These are phyloP conservation scores for Quadroppia sp. DNA, from an alignment of 2,888 invertebrate species.

Conservation along the genomic window DNA sequence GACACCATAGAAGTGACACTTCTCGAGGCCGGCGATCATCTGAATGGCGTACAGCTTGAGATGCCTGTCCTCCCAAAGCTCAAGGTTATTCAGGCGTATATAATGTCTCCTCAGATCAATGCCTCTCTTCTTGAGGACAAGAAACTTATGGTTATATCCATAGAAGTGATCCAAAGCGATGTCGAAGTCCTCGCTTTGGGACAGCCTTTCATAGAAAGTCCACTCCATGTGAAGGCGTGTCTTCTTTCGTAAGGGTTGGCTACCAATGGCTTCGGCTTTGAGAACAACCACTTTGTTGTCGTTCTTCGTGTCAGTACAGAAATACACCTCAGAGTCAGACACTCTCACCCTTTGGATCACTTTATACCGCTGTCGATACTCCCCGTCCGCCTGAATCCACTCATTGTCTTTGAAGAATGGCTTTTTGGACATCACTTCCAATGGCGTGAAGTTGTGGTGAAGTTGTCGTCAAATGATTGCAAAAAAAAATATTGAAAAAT, in stretches of 20 bases:
- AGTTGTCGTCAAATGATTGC: no score
- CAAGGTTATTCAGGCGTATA: no score
- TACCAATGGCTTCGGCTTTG: neutral
- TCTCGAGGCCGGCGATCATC: conserved; percentile 5
- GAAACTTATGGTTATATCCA: neutral
- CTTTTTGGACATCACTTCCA: no score
- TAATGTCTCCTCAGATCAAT: neutral
- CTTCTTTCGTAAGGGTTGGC: no score
- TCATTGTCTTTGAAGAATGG: no score
- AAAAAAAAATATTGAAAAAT: no score
- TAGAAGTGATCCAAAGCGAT: neutral
- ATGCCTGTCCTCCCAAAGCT: neutral
- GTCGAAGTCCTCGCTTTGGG: neutral
- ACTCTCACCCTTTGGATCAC: no score
- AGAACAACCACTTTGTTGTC: neutral
- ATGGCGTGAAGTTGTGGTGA: no score
- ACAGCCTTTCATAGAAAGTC: neutral
- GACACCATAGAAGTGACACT: conserved; percentile 78
- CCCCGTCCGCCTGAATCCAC: no score
- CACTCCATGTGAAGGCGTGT: neutral
- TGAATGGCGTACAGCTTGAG: conserved; percentile 2
- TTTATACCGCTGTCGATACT: no score
- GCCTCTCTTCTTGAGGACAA: neutral
- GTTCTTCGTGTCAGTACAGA: no score
- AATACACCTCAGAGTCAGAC: no score